Base-by-base conservation (phyloP, 2,797 vertebrate species). In the Lepilemur septentrionalis region DNA sequence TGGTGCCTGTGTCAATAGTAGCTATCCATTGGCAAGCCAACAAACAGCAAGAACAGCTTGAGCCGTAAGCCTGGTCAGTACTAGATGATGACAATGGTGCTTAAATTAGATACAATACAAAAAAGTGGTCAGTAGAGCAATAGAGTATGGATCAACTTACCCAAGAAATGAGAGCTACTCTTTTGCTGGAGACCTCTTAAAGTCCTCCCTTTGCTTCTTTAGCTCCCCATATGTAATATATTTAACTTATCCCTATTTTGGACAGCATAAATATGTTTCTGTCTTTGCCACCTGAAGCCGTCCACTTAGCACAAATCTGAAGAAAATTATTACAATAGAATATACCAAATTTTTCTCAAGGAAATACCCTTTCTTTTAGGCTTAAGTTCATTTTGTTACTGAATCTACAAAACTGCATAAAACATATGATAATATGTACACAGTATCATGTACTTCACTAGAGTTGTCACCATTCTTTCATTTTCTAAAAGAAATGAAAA, bases 311-410 rank as follows among this genome's bases (percentile, higher is more conserved):
- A 48, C 38, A 93, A 55, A 89, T 3, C 15, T 63, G 17, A 90
- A 75, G 57, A 93, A 93, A 89, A 89, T 93, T 81, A 86, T 35
- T 93, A 35, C 32, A 35, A 32, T 91, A 48, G 57, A 84, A 70
- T 43, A 61, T 69, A 73, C 6, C 18, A 80, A 2, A 12, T 41
- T 82, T 90, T 95, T 87, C 50, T 41, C 28, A 89, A 76, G 5
- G 25, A 85, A 87, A 93, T 10, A 32, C 6, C 15, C 25, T 67
- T 88, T 89, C 17, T 55, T 91, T 80, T 48, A 69, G 35, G 22
- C 5, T 61, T 73, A 76, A 52, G 0, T 52, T 93, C 28, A 35
- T 86, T 78, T 69, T 61, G 79, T 84, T 22, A 50, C 8, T 79
- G 22, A 6, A n/a, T 79, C 43, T 79, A 87, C 20, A 55, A n/a